phyloP scores from a whole-genome alignment of 2,797 vertebrate genomes.

The Harpagifer antarcticus region DNA sequence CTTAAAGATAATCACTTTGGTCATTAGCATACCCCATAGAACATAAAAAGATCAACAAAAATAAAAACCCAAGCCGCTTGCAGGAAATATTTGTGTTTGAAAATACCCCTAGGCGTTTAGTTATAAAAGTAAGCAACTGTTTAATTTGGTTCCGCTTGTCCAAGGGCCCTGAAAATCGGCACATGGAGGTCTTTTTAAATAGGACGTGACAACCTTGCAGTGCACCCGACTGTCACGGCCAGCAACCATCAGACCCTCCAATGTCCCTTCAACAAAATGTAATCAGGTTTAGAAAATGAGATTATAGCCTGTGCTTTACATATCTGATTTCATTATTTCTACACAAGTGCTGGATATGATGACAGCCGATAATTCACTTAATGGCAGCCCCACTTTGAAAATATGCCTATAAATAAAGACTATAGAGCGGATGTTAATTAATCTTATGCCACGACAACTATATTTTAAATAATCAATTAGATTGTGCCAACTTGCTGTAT shows the following conservation, averaged over 20 bases:
- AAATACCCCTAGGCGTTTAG: not conserved
- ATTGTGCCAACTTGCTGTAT: conserved; percentile 65
- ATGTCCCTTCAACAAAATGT: conserved; percentile 76
- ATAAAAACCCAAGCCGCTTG: not conserved
- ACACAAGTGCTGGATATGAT: conserved; percentile 77
- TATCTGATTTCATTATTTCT: conserved; percentile 86
- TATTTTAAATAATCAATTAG: conserved; percentile 61
- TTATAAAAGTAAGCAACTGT: not conserved
- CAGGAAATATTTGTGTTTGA: not conserved
- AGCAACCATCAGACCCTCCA: conserved; percentile 65
- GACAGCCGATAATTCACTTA: conserved; percentile 83
- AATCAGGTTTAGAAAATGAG: conserved; percentile 83
- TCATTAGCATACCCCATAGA: not conserved
- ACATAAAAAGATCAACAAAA: not conserved
- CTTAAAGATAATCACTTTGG: not conserved
- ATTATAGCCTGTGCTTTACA: conserved; percentile 84
- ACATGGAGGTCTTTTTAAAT: conserved; percentile 37
- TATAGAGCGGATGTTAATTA: conserved; percentile 74
- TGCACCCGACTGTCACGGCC: conserved; percentile 55
- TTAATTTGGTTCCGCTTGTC: conserved; percentile 9
- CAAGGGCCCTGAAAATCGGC: conserved; percentile 18
- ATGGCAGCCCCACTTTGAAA: conserved; percentile 65
- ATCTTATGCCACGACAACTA: conserved; percentile 62
- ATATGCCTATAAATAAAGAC: conserved; percentile 75
- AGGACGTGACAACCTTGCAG: conserved; percentile 74